Base-by-base conservation (phyloP, 1,140 invertebrate genomes). In the Acromyrmex charruanus region DNA sequence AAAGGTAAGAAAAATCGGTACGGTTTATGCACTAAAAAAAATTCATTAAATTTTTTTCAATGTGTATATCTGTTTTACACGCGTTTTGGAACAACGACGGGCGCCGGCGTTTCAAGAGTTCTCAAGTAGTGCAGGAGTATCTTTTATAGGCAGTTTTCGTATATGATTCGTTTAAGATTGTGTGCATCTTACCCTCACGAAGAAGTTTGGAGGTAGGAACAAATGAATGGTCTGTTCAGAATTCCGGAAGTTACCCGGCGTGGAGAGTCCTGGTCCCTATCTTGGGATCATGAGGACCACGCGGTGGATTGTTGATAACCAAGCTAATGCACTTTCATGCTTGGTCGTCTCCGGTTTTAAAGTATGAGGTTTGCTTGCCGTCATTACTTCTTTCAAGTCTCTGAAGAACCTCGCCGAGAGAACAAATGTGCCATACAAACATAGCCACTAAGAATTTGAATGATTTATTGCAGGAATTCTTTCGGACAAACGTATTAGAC, bases 331-430 rank as follows among this genome's bases (percentile, higher is more conserved):
- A 71, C n/a, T 16, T 59, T 31, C 31, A 59, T 68, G 75, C 68
- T 35, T 59, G 65, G 80, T 89, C 75, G 18, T 77, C 75, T 90
- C 89, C 51, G n/a, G 53, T 90, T 81, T 90, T 86, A 81, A 90
- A 90, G 80, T 44, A 10, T 18, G 28, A 12, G n/a, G 18, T 44
- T 55, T n/a, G 18, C 18, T 14, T 16, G 25, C 28, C 61, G 12
- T 28, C 28, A 39, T 39, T 49, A 31, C 35, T 74, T 72, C 25
- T 51, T 71, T 71, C 58, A 2, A 39, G 63, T 53, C 86, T 77
- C 61, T 12, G 31, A 58, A 39, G 63, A 66, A 66, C 12, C 2
- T 49, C 10, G 16, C 4, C 25, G 12, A 61, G 7, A 21, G 18
- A 28, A 63, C 71, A 28, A 72, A 55, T 55, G 35, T 16, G 31